phyloP scores from a whole-genome alignment of 2,888 invertebrate species.

The Papilio elwesi region DNA sequence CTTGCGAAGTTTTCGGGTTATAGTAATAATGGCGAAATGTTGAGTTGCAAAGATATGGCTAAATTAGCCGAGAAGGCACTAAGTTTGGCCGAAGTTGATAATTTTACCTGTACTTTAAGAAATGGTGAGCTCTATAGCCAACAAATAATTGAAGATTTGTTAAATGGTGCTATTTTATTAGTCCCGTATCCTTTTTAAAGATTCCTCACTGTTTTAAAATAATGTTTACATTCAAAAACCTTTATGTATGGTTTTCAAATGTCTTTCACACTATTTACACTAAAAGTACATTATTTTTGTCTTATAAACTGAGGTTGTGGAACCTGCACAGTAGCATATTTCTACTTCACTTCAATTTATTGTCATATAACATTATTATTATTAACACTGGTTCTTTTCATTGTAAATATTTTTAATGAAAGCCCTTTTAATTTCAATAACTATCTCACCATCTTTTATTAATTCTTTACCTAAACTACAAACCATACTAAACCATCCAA shows the following conservation, averaged over 20 bases:
- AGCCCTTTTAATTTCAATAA: too few species aligned
- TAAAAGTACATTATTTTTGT: too few species aligned
- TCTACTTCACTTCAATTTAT: too few species aligned
- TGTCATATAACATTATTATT: too few species aligned
- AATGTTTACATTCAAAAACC: not conserved
- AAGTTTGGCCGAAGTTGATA: constrained; percentile 69
- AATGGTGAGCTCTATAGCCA: constrained; percentile 75
- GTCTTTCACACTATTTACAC: too few species aligned
- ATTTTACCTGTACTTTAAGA: constrained; percentile 68
- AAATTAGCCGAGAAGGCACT: constrained; percentile 84
- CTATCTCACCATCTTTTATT: too few species aligned
- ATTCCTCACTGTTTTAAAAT: not conserved
- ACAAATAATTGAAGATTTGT: constrained; percentile 78
- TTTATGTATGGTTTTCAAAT: not conserved
- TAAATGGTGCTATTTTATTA: constrained; percentile 84
- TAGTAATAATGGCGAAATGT: constrained; percentile 95
- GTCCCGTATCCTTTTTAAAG: constrained; percentile 86
- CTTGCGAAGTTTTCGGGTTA: constrained; percentile 86
- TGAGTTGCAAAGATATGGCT: constrained; percentile 89
- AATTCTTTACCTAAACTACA: too few species aligned
- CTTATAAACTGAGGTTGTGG: too few species aligned
- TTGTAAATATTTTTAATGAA: too few species aligned
- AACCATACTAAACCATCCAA: too few species aligned
- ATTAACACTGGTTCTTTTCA: too few species aligned
- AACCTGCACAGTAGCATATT: too few species aligned